Evolutionary conservation across 2,888 invertebrate genomes (phyloP).

Genomic region (Idaea straminata): DNA sequence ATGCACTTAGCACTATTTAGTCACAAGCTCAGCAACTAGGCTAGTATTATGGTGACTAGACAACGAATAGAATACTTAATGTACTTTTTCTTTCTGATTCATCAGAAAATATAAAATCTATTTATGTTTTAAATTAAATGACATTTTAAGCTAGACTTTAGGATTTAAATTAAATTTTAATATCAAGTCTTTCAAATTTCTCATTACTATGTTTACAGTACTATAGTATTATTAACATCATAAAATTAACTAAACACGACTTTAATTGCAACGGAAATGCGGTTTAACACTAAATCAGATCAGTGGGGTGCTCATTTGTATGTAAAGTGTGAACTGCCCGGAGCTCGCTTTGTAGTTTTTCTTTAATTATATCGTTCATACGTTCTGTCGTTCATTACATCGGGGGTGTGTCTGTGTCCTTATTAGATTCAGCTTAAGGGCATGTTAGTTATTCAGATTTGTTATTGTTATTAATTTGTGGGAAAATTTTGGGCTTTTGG

Average conservation of each 20-base stretch:
- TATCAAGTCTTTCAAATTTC: too few relatives aligned
- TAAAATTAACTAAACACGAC: background rate
- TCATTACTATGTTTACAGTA: background rate
- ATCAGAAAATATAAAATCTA: too few relatives aligned
- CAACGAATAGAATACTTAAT: too few relatives aligned
- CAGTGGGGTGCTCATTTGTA: conserved; percentile 70
- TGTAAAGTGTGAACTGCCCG: conserved; percentile 61
- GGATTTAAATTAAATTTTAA: too few relatives aligned
- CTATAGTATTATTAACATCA: background rate
- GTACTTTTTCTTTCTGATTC: too few relatives aligned
- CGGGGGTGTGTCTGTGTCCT: conserved; percentile 49
- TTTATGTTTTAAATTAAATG: too few relatives aligned
- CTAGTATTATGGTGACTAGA: too few relatives aligned
- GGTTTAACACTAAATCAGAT: conserved; percentile 53
- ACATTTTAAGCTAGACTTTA: too few relatives aligned
- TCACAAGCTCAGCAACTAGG: too few relatives aligned
- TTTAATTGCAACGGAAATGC: conserved; percentile 24
- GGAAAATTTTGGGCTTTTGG: conserved; percentile 23
- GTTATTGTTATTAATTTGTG: conserved; percentile 31
- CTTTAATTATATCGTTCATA: conserved; percentile 67
- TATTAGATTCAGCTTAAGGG: conserved; percentile 74
- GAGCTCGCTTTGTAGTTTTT: conserved; percentile 70
- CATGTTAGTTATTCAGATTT: conserved; percentile 45
- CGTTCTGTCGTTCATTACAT: conserved; percentile 61
- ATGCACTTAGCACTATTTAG: too few relatives aligned